Evolutionary conservation across 2,113 vertebrate genomes (phyloP), one percentile per base, ranked within the genome.

Genomic region (Actenoides hombroni): DNA sequence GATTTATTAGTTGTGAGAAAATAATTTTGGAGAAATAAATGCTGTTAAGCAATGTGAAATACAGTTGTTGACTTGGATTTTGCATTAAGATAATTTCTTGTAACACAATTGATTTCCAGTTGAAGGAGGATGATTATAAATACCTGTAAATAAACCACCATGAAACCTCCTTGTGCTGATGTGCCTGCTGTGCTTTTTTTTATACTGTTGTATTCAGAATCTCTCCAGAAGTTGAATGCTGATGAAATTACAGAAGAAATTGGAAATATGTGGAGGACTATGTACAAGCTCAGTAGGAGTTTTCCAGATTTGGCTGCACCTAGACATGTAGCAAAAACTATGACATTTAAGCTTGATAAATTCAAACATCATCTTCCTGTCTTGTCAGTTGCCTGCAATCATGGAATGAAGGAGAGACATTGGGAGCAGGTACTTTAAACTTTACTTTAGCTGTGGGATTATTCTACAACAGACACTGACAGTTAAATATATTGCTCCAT

Each of bases 291-390:
- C 73, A 95, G 95, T 14, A 99, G 98, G 97, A 96, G 96, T 19
- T 98, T 99, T 57, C 48, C 92, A 2, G 98, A 98, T 9, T 54
- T 98, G 28, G 92, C 98, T 1, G 98, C 98, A 44, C 99, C 99
- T 8, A 97, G 84, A 13, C 97, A 96, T 60, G 96, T 99, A 81
- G 98, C 99, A 12, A 98, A 98, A 76, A 98, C 90, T 65, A 96
- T 98, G 65, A 98, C 98, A 91, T 88, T 82, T 44, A 99, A 98
- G 85, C 98, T 99, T 10, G 98, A 99, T 31, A 98, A 98, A 70
- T 99, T 99, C 92, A 99, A 98, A 92, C 97, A 98, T 75, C 97
- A 99, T 84, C 86, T 99, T 18, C 99, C 99, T 18, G 74, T 99
- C 82, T 97, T 99, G 78, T 96, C 48, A 20, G 94, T 99, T 90